Percentiles rank a stretch among this genome's conserved stretches.
Conservation (phyloP, 2,888 invertebrate genomes). For the Mechanitis mazaeus region DNA sequence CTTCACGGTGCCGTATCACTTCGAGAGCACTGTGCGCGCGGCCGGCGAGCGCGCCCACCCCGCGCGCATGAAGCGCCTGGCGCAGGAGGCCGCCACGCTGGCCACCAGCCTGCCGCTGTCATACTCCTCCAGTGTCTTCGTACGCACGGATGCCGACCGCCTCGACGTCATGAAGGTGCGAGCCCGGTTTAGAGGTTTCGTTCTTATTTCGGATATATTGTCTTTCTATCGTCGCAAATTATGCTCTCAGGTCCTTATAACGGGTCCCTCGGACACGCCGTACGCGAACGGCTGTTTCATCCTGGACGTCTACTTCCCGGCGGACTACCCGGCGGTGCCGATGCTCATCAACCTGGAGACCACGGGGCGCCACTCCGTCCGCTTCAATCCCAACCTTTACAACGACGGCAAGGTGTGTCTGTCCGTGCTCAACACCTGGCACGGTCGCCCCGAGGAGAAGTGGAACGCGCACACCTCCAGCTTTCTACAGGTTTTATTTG, state of each 20-base stretch:
- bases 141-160: constrained; percentile 94
- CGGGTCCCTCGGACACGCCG: constrained; percentile 93
- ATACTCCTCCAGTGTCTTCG: constrained; percentile 95
- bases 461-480: constrained; percentile 98
- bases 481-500: constrained; percentile 82
- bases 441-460: constrained; percentile 96
- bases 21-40: constrained; percentile 89
- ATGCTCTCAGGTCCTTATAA: constrained; percentile 86
- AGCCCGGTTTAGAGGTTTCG: constrained; percentile 54
- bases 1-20: constrained; percentile 93
- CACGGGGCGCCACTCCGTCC: constrained; percentile 90
- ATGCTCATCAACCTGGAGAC: constrained; percentile 95
- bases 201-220: background rate
- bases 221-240: background rate
- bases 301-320: constrained; percentile 93
- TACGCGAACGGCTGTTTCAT: constrained; percentile 95
- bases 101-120: constrained; percentile 94
- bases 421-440: constrained; percentile 97
- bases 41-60: constrained; percentile 92
- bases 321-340: constrained; percentile 88
- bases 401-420: constrained; percentile 96
- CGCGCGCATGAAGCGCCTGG: constrained; percentile 91
- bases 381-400: constrained; percentile 95
- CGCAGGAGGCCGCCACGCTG: constrained; percentile 95
- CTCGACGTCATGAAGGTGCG: constrained; percentile 96